Evolutionary conservation across 2,113 vertebrate species (phyloP).

Genomic region (Tyrannus savana): DNA sequence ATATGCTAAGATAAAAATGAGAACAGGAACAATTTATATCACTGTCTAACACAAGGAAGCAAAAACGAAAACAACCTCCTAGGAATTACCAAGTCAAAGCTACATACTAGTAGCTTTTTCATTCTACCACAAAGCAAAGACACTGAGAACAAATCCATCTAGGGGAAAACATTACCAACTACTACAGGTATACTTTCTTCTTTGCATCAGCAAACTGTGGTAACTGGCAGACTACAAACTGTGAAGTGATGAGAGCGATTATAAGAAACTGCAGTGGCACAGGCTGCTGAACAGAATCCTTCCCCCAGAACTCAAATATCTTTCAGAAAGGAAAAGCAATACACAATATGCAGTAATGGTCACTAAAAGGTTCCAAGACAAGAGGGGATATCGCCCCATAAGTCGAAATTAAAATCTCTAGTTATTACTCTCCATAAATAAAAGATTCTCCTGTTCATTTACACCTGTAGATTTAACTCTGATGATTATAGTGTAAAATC

Average conservation of each 20-base stretch:
- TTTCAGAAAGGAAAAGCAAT: background rate
- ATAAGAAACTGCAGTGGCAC: background rate
- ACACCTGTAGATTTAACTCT: background rate
- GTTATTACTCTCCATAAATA: background rate
- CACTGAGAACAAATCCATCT: background rate
- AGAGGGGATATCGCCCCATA: fast-evolving
- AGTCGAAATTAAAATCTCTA: background rate
- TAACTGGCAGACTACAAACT: background rate
- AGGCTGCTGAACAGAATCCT: background rate
- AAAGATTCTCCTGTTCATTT: background rate
- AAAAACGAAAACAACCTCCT: background rate
- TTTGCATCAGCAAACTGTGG: background rate
- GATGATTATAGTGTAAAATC: background rate
- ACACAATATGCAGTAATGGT: background rate
- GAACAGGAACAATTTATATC: background rate
- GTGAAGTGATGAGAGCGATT: background rate
- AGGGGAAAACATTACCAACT: background rate
- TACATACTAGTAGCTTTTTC: background rate
- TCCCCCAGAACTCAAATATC: background rate
- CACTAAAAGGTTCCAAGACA: background rate
- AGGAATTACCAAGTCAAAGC: background rate
- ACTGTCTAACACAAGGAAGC: background rate
- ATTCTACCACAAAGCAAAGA: background rate
- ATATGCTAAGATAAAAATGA: background rate
- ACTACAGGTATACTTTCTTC: background rate